These are phyloP conservation scores for Aythya baeri DNA, from an alignment of 2,113 vertebrate genomes.

Conservation along the genomic window DNA sequence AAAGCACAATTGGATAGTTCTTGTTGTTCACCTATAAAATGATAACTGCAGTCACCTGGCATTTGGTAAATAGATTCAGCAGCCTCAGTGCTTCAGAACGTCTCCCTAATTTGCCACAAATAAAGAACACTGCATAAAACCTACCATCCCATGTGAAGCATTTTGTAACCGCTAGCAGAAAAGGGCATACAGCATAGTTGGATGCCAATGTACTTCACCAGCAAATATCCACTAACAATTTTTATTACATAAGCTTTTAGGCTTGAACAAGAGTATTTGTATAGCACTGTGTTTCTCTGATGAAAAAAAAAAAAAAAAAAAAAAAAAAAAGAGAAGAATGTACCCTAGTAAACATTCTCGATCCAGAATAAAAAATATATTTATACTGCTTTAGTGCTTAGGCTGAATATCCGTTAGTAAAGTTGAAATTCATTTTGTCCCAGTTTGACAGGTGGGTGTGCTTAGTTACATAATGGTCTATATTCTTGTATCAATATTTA, in stretches of 20 bases:
- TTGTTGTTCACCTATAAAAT: constrained; percentile 2
- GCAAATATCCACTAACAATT: background rate
- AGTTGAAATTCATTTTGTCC: background rate
- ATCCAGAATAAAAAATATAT: background rate
- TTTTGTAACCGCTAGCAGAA: background rate
- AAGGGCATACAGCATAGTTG: background rate
- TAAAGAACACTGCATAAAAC: background rate
- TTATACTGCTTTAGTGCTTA: background rate
- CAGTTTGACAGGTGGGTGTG: background rate
- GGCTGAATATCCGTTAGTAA: background rate
- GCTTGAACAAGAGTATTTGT: background rate
- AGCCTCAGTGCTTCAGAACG: background rate
- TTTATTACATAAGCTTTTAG: background rate
- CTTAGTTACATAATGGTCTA: background rate
- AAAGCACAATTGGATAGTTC: background rate
- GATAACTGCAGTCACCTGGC: background rate
- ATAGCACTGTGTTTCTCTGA: background rate
- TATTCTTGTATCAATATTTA: background rate
- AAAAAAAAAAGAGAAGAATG: background rate
- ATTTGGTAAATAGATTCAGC: background rate
- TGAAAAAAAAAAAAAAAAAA: background rate
- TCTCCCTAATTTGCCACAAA: constrained; percentile 10
- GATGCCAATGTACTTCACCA: background rate
- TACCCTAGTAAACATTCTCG: background rate
- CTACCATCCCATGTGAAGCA: background rate